Percentiles rank a stretch among this genome's conserved stretches.
These are phyloP conservation scores for Drosophila leonis DNA, from an alignment of 2,888 invertebrate species.

Conservation along the genomic window DNA sequence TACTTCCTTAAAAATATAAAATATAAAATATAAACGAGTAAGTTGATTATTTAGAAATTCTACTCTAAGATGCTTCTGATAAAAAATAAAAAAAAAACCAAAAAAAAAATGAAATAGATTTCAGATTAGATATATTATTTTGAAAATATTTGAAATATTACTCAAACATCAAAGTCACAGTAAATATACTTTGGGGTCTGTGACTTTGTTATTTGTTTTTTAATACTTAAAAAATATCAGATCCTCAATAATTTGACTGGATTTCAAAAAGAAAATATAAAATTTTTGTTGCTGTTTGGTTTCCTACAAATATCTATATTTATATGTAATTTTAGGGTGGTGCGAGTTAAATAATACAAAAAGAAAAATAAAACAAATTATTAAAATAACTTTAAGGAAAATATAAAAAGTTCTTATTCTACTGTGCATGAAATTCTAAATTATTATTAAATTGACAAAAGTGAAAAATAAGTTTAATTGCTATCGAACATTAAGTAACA, in stretches of 20 bases:
- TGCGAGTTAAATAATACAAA: slow-evolving; percentile 28
- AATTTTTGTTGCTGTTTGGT: slow-evolving; percentile 1
- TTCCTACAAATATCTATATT: slow-evolving; percentile 12
- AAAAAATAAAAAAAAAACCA: neutral
- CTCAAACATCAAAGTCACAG: slow-evolving; percentile 66
- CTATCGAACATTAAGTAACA: slow-evolving; percentile 10
- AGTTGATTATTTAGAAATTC: neutral
- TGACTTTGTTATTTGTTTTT: slow-evolving; percentile 65
- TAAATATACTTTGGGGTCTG: slow-evolving; percentile 76
- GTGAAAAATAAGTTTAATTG: slow-evolving; percentile 20
- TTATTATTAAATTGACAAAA: slow-evolving; percentile 56
- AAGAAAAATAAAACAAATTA: neutral
- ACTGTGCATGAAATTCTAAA: slow-evolving; percentile 74
- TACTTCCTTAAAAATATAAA: neutral
- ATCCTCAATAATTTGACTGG: neutral
- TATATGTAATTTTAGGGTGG: slow-evolving; percentile 47
- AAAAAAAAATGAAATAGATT: neutral
- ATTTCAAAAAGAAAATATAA: neutral
- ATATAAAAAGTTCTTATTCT: slow-evolving; percentile 40
- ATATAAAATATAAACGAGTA: neutral
- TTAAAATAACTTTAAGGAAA: slow-evolving; percentile 42
- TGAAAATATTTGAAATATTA: slow-evolving; percentile 50
- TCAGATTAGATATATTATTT: neutral
- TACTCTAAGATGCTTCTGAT: neutral
- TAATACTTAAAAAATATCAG: slow-evolving; percentile 35